A percentile compares a stretch with the other conserved stretches of the same genome.
Conservation (phyloP, 2,797 vertebrate species). For the Gambelia wislizenii region DNA sequence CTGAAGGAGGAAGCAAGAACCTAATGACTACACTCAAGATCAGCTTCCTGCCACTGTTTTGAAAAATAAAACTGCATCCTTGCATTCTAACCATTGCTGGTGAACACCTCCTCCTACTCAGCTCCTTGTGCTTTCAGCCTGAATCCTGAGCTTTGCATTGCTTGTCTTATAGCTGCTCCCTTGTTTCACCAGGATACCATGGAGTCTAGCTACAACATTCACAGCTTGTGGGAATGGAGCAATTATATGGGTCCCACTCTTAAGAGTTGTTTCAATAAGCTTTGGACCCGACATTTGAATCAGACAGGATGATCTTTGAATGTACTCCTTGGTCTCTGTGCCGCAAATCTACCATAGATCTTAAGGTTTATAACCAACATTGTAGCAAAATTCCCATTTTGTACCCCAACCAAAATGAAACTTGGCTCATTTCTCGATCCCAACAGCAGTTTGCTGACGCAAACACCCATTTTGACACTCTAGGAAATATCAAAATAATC, state of each 20-base stretch:
- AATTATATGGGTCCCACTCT: not conserved
- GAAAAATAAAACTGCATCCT: not conserved
- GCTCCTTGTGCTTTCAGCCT: too few species aligned
- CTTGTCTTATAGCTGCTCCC: not conserved
- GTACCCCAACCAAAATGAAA: not conserved
- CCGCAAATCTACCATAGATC: not conserved
- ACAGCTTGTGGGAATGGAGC: not conserved
- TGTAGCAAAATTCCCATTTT: not conserved
- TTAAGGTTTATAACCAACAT: too few species aligned
- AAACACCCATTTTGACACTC: not conserved
- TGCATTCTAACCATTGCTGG: not conserved
- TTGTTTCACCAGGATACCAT: not conserved
- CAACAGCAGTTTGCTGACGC: not conserved
- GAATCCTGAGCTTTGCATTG: not conserved
- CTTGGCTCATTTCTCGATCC: not conserved
- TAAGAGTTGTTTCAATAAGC: not conserved
- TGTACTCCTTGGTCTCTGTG: not conserved
- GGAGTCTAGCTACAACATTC: not conserved
- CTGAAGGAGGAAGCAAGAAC: not conserved
- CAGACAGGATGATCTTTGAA: not conserved
- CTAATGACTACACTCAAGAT: not conserved
- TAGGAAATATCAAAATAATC: constrained; percentile 1
- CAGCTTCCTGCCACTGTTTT: not conserved
- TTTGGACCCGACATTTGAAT: not conserved
- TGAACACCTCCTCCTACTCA: not conserved